These are phyloP conservation scores for Phyllotreta cruciferae DNA, from an alignment of 2,888 invertebrate genomes.

Conservation along the genomic window DNA sequence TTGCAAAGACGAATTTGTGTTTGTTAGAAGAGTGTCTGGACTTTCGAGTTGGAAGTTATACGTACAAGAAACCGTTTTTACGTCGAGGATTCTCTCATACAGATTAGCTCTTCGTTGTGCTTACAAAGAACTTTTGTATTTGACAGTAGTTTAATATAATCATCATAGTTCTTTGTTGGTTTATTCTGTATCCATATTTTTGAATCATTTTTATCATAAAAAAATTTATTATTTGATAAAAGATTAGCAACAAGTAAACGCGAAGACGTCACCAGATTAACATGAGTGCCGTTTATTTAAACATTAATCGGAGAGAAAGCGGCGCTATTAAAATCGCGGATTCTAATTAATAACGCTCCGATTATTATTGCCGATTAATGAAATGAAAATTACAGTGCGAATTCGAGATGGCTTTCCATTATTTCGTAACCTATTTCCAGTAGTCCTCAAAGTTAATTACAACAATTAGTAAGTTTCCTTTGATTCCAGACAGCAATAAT, in stretches of 20 bases:
- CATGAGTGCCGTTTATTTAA: too few species aligned
- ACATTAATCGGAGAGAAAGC: not conserved
- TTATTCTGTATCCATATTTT: too few species aligned
- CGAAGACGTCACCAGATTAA: too few species aligned
- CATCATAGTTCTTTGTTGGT: too few species aligned
- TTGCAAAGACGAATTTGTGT: slow-evolving; percentile 19
- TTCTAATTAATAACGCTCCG: slow-evolving; percentile 11
- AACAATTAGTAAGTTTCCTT: slow-evolving; percentile 30
- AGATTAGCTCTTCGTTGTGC: not conserved
- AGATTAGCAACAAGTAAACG: too few species aligned
- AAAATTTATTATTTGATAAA: too few species aligned
- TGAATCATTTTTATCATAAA: too few species aligned
- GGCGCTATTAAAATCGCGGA: not conserved
- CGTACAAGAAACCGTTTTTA: not conserved
- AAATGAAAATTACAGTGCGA: slow-evolving; percentile 25
- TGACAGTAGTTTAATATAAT: too few species aligned
- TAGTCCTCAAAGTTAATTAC: slow-evolving; percentile 28
- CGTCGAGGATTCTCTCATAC: not conserved
- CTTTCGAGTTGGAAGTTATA: slow-evolving; percentile 13
- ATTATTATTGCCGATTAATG: slow-evolving; percentile 25
- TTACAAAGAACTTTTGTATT: not conserved
- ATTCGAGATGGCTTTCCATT: slow-evolving; percentile 15
- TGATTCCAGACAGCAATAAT: slow-evolving; percentile 28
- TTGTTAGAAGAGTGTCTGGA: slow-evolving; percentile 13
- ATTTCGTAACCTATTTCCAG: slow-evolving; percentile 25